These are phyloP conservation scores for Charanyca ferruginea DNA, from an alignment of 2,888 invertebrate genomes.

Conservation along the genomic window DNA sequence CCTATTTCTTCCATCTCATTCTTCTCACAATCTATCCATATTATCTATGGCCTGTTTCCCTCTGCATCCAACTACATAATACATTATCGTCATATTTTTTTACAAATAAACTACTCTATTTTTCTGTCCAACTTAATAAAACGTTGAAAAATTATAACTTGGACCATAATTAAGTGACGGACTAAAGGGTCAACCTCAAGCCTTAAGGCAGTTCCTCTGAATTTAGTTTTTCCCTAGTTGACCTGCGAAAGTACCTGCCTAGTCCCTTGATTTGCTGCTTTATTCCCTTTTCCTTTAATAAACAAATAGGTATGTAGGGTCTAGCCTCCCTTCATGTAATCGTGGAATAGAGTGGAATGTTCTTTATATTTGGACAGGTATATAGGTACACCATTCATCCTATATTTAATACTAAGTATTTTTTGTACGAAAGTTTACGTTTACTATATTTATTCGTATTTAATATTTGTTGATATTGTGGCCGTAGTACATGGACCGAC, in stretches of 20 bases:
- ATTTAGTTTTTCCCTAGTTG: slow-evolving; percentile 47
- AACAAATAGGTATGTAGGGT: slow-evolving; percentile 21
- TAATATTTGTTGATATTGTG: too few relatives aligned
- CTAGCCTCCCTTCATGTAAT: not conserved
- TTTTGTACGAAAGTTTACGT: too few relatives aligned
- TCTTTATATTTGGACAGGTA: not conserved
- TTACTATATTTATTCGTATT: too few relatives aligned
- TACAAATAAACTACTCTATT: too few relatives aligned
- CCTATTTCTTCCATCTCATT: too few relatives aligned
- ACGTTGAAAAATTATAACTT: slow-evolving; percentile 13
- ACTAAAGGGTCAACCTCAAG: slow-evolving; percentile 26
- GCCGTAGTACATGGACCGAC: too few relatives aligned
- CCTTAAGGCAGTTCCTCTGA: slow-evolving; percentile 32
- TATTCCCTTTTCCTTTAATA: slow-evolving; percentile 14
- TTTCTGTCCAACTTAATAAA: not conserved
- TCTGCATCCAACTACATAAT: too few relatives aligned
- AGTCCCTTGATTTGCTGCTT: slow-evolving; percentile 18
- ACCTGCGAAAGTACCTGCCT: slow-evolving; percentile 7
- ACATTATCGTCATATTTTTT: too few relatives aligned
- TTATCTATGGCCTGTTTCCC: too few relatives aligned
- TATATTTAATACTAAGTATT: too few relatives aligned
- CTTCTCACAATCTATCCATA: too few relatives aligned
- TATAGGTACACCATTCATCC: too few relatives aligned
- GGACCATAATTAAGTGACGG: slow-evolving; percentile 6
- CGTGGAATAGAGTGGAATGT: not conserved